Base-by-base conservation (phyloP, 2,888 invertebrate species). In the Polydrusus pterygomalis region DNA sequence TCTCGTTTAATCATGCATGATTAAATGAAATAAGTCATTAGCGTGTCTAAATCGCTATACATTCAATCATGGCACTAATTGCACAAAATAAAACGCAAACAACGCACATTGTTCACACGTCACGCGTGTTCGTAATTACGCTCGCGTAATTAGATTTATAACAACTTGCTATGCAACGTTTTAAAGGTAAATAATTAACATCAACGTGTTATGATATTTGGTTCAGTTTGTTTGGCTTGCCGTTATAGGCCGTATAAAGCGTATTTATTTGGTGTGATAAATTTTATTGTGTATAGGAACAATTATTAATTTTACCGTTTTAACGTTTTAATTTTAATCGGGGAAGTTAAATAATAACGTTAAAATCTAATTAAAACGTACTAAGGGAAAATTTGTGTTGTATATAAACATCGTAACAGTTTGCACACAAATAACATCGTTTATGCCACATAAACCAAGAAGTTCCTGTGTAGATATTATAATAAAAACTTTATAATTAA, bases 121-220 rank as follows among this genome's bases (percentile, higher is more conserved):
- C 58, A 38, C 56, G 63, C 70, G 40, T 75, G 64, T 49, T 64
- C 38, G 54, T 75, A 70, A 75, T 75, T 75, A 65, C 70, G 65
- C 51, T 43, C 49, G 43, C 13, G 63, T 75, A 70, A 75, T 75
- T 75, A 75, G 75, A 75, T 75, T 75, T 75, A 70, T 75, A 75
- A 75, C 75, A 75, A 75, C 64, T 70, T 75, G 74, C 69, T 65
- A 58, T 70, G 64, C 58, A 62, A 45, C 70, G 70, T 75, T 75
- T 65, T n/a, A 65, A 75, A 75, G 70, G 75, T 70, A 75, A 70
- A 75, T 75, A 75, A 75, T 70, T 74, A 74, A 30, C 63, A 69
- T 74, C 63, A 69, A 75, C 64, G 47, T 47, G 70, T 70, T 75
- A 70, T 75, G 69, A 69, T 74, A 70, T 74, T 74, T 56, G 51